A percentile compares a stretch with the other conserved stretches of the same genome.
Evolutionary conservation across 2,797 vertebrate species (phyloP).

Genomic region (Gadopsis marmoratus): DNA sequence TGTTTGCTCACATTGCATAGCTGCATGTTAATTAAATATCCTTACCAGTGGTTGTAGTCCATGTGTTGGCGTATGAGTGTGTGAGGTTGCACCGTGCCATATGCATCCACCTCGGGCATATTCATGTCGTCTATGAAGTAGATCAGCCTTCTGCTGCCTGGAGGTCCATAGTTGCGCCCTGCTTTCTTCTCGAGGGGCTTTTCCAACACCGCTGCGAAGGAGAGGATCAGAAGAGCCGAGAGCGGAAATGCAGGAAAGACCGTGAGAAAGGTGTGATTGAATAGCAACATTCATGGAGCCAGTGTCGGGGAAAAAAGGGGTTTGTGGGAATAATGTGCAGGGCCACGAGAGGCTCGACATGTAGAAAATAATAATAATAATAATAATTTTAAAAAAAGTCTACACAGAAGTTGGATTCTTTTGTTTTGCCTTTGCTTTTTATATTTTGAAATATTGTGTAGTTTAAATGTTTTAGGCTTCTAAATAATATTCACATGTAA

Average conservation of each 20-base stretch:
- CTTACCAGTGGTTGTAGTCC: slow-evolving; percentile 95
- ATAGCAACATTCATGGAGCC: not conserved
- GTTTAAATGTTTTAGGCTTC: not conserved
- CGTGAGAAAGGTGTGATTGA: not conserved
- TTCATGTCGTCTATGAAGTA: slow-evolving; percentile 98
- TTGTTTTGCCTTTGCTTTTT: too few species aligned
- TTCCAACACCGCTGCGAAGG: slow-evolving; percentile 86
- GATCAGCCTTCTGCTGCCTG: slow-evolving; percentile 90
- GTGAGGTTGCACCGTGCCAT: slow-evolving; percentile 95
- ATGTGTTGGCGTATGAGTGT: slow-evolving; percentile 95
- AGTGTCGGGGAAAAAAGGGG: too few species aligned
- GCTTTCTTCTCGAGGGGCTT: slow-evolving; percentile 96
- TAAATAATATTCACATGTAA: not conserved
- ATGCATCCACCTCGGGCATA: slow-evolving; percentile 94
- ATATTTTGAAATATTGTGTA: not conserved
- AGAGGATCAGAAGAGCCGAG: slow-evolving; percentile 10
- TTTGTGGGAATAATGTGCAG: not conserved
- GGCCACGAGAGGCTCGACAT: not conserved
- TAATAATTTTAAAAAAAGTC: too few species aligned
- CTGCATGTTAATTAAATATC: slow-evolving; percentile 5
- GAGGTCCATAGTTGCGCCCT: slow-evolving; percentile 92
- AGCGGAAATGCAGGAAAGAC: not conserved
- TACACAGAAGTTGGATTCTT: too few species aligned
- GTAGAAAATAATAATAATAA: not conserved
- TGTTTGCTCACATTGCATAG: slow-evolving; percentile 19